A percentile compares a stretch with the other conserved stretches of the same genome.
Conservation (phyloP, 2,888 invertebrate genomes). For the Dryadula phaetusa region DNA sequence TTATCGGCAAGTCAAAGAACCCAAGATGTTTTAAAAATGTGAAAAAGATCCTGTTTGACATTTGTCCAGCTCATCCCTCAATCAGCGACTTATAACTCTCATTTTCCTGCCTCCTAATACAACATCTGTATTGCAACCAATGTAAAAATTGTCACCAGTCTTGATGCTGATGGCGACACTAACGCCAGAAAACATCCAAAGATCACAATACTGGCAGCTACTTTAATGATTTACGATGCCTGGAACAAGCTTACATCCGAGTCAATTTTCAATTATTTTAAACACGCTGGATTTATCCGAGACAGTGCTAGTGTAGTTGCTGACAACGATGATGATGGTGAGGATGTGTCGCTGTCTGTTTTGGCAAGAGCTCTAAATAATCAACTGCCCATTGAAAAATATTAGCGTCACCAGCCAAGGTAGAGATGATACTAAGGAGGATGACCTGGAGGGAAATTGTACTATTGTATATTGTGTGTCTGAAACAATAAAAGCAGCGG, state of each 20-base stretch:
- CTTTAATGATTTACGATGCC: slow-evolving; percentile 43
- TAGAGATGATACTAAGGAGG: slow-evolving; percentile 27
- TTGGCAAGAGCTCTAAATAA: background rate
- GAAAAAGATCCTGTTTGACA: slow-evolving; percentile 40
- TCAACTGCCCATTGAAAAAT: slow-evolving; percentile 20
- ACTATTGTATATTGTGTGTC: background rate
- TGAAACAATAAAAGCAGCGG: slow-evolving; percentile 9
- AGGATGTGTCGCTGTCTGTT: too few relatives aligned
- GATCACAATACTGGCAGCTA: slow-evolving; percentile 44
- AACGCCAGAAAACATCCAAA: slow-evolving; percentile 35
- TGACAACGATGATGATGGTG: too few relatives aligned
- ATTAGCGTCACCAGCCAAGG: slow-evolving; percentile 30
- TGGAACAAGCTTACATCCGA: slow-evolving; percentile 29
- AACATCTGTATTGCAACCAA: slow-evolving; percentile 45
- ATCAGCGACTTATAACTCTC: slow-evolving; percentile 41
- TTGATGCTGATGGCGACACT: too few relatives aligned
- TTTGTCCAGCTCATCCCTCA: slow-evolving; percentile 33
- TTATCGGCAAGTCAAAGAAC: slow-evolving; percentile 47
- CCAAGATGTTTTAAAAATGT: too few relatives aligned
- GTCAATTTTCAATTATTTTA: slow-evolving; percentile 33
- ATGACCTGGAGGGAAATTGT: slow-evolving; percentile 24
- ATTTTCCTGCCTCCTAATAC: slow-evolving; percentile 44
- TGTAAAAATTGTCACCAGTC: slow-evolving; percentile 44
- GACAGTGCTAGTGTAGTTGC: too few relatives aligned
- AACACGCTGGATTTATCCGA: slow-evolving; percentile 45